Percentiles rank a stretch among this genome's conserved stretches.
Evolutionary conservation across 64 coral and sea anemone species (phyloP).

Genomic region (Porites lutea): DNA sequence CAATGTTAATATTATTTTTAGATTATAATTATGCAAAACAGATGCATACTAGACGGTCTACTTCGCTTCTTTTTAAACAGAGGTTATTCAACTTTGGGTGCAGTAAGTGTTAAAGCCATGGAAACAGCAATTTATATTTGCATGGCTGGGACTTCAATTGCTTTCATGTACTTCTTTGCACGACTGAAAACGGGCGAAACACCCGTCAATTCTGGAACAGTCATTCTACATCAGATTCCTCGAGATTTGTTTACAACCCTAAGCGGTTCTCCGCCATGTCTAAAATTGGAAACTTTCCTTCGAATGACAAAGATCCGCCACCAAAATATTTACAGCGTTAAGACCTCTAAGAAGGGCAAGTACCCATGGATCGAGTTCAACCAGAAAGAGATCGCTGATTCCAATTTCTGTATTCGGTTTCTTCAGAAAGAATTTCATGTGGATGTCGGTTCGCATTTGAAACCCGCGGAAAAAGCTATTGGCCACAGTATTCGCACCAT

Average conservation of each 20-base stretch:
- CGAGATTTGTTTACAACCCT: not conserved
- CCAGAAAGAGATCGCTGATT: constrained; percentile 50
- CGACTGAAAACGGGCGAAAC: not conserved
- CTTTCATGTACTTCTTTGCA: not conserved
- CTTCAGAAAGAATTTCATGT: constrained; percentile 50
- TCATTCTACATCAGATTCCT: constrained; percentile 11
- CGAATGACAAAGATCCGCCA: constrained; percentile 36
- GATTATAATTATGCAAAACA: too few relatives aligned
- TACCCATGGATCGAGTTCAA: constrained; percentile 56
- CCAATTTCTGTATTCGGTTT: constrained; percentile 63
- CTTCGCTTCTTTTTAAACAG: too few relatives aligned
- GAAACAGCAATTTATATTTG: not conserved
- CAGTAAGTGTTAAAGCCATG: not conserved
- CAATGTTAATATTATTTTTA: too few relatives aligned
- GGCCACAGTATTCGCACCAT: constrained; percentile 13
- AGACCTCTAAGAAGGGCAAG: constrained; percentile 31
- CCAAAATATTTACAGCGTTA: not conserved
- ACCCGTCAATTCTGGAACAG: not conserved
- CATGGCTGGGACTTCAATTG: not conserved
- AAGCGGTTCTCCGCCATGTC: constrained; percentile 52
- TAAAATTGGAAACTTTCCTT: constrained; percentile 69
- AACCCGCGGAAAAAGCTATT: constrained; percentile 13
- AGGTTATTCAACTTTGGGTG: too few relatives aligned
- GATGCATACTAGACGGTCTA: too few relatives aligned
- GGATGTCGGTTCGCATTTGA: constrained; percentile 26